phyloP scores from a whole-genome alignment of 2,113 vertebrate species.

The Ahaetulla prasina region DNA sequence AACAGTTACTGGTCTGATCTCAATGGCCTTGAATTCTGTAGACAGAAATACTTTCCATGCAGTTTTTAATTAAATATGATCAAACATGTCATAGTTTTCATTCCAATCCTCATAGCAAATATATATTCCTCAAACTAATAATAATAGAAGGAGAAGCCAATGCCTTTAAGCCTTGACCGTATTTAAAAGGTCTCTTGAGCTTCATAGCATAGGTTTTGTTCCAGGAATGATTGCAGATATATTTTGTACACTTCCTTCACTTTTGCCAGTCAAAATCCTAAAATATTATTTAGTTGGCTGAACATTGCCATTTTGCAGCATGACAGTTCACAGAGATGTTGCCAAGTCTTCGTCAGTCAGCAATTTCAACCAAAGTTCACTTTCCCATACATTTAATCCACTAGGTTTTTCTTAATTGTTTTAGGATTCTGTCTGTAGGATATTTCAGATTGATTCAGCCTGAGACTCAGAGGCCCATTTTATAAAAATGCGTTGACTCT shows the following conservation, averaged over 20 bases:
- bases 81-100: constrained; percentile 26
- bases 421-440: neutral
- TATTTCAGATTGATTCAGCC: neutral
- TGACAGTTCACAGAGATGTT: constrained; percentile 50
- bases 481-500: neutral
- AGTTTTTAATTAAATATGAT: neutral
- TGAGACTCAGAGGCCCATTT: neutral
- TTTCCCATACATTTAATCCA: neutral
- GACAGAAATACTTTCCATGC: neutral
- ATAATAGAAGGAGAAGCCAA: constrained; percentile 48
- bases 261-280: constrained; percentile 40
- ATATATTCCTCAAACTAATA: constrained; percentile 52
- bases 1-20: neutral
- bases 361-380: neutral
- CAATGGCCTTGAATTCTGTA: neutral
- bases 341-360: constrained; percentile 36
- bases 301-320: constrained; percentile 34
- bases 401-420: neutral
- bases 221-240: constrained; percentile 53
- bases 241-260: constrained; percentile 52
- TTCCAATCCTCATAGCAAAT: constrained; percentile 44
- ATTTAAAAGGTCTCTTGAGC: constrained; percentile 50
- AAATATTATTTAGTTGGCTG: constrained; percentile 45
- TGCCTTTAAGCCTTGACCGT: constrained; percentile 50
- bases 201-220: constrained; percentile 52